Evolutionary conservation across 2,888 invertebrate species (phyloP).

Genomic region (Pelosia muscerda): DNA sequence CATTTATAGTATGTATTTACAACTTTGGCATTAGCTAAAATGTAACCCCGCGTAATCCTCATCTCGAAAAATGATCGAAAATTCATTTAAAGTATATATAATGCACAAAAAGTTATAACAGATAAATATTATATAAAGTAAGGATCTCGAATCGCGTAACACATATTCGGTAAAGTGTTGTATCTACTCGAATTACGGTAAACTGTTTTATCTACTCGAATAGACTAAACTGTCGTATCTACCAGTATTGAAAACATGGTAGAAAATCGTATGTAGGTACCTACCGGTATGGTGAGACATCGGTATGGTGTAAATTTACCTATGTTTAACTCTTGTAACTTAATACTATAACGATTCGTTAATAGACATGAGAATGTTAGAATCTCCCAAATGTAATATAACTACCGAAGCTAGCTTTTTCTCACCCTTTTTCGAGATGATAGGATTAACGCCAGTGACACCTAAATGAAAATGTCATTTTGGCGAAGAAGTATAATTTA

Average conservation of each 20-base stretch:
- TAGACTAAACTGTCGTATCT: too few species aligned
- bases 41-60: background rate
- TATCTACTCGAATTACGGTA: background rate
- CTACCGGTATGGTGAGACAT: too few species aligned
- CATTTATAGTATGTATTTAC: conserved; percentile 63
- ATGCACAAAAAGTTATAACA: background rate
- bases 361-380: too few species aligned
- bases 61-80: background rate
- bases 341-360: too few species aligned
- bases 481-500: conserved; percentile 22
- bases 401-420: background rate
- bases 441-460: background rate
- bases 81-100: background rate
- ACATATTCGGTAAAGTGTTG: background rate
- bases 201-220: too few species aligned
- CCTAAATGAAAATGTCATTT: conserved; percentile 23
- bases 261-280: background rate
- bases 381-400: too few species aligned
- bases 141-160: background rate
- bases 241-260: too few species aligned
- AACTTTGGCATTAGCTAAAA: conserved; percentile 84
- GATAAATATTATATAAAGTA: too few species aligned
- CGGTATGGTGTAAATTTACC: too few species aligned
- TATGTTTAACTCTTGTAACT: too few species aligned
- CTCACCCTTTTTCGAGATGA: background rate